Evolutionary conservation across 2,797 vertebrate species (phyloP).

Genomic region (Odontamblyopus rebecca): DNA sequence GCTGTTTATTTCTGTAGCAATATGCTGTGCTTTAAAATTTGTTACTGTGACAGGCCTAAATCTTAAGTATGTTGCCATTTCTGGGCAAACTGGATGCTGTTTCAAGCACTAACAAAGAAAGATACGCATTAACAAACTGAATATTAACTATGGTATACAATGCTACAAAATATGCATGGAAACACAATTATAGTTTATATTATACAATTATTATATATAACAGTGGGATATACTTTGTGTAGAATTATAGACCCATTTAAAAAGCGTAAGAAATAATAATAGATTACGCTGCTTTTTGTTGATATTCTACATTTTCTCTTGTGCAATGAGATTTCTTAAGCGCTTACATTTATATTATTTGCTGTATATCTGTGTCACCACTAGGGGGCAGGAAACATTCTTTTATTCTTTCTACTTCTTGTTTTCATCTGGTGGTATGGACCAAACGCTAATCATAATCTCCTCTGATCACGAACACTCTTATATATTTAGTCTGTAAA

Average conservation of each 20-base stretch:
- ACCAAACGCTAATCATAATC: not conserved
- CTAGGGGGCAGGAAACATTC: slow-evolving; percentile 60
- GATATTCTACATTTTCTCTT: not conserved
- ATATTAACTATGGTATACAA: not conserved
- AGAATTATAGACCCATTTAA: not conserved
- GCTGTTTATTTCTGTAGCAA: too few relatives aligned
- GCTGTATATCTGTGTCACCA: slow-evolving; percentile 17
- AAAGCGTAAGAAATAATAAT: not conserved
- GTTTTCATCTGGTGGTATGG: not conserved
- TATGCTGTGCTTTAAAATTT: too few relatives aligned
- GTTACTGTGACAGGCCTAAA: too few relatives aligned
- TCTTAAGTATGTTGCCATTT: too few relatives aligned
- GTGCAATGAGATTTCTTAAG: too few relatives aligned
- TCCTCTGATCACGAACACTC: not conserved
- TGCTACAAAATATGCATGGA: not conserved
- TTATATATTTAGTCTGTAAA: slow-evolving; percentile 27
- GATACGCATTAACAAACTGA: too few relatives aligned
- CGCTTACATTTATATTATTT: not conserved
- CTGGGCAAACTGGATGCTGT: too few relatives aligned
- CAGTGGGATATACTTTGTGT: not conserved
- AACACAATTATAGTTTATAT: not conserved
- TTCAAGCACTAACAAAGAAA: too few relatives aligned
- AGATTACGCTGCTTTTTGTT: not conserved
- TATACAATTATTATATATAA: not conserved
- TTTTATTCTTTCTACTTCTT: slow-evolving; percentile 2